Evolutionary conservation across 2,888 invertebrate genomes (phyloP), one percentile per base, ranked within the genome.

Genomic region (Leptura quadrifasciata): DNA sequence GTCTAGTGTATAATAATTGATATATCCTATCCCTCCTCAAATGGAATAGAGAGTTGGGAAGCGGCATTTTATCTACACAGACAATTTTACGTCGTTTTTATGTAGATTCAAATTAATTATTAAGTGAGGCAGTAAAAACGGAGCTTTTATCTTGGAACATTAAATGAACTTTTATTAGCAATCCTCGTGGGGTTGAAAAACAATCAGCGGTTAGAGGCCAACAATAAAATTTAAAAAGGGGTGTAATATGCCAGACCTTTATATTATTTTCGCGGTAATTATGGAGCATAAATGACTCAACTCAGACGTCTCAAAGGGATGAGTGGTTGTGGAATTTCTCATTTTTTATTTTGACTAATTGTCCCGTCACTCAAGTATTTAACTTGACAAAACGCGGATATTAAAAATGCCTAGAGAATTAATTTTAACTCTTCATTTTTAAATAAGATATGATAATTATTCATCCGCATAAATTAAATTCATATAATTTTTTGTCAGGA

Each of bases 61-160:
- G 54, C 52, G 54, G 54, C 65, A 15, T 31, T 31, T 31, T 27
- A 60, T 60, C 60, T 27, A 17, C 47, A 3, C 27, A 6, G 65
- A 47, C 54, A 21, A 65, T 54, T 76, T 72, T 63, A 68, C 63
- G 67, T 67, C 68, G 67, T 61, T 76, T 76, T 76, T 76, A 76
- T 76, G 76, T 35, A 76, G 57, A 76, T 72, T 63, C 35, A 76
- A 67, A 76, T 76, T 76, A 72, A 76, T 76, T 76, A 76, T 68
- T 61, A 72, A 72, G 68, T 68, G 68, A 31, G 72, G 61, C 21
- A 63, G 68, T 76, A 72, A 72, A 72, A 76, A 57, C 69, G 64
- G 18, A 54, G 55, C 68, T 68, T 52, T 68, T 68, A 68, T 68
- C 68, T 68, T 57, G 68, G 35, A 54, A 57, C 76, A 69, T 76